Base-by-base conservation (phyloP, 1,140 invertebrate genomes). In the Drosophila leontia region DNA sequence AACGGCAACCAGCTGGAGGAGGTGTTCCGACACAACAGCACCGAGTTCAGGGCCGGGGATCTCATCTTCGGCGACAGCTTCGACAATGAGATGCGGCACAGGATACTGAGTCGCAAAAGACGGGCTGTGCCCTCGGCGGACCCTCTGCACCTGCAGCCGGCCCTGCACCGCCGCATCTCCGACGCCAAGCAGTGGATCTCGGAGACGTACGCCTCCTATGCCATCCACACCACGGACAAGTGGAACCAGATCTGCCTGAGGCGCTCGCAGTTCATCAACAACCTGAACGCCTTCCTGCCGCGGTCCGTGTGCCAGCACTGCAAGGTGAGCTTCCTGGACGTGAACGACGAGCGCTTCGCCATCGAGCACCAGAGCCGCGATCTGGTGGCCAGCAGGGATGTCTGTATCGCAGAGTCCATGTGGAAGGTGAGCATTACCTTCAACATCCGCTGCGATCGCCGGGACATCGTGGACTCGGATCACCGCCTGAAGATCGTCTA, bases 111-210 rank as follows among this genome's bases (percentile, higher is more conserved):
- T 92, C 94, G 84, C 93, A 95, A 94, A 85, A 93, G 80, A 83
- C 93, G 92, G 80, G 83, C 47, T 3, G 26, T 77, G 23, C 44
- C 62, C 44, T 93, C 86, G 91, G 93, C 72, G 92, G 94, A 91
- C 93, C 95, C 78, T 6, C 42, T 87, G 32, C 68, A 78, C 12
- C 50, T 91, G 13, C 88, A 85, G 59, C 76, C 79, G 0, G 76
- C 83, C 3, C 23, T 88, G 34, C 83, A 91, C 15, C 57, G 78
- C 4, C 68, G 78, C 19, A 91, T 93, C 17, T 72, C 95, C 4
- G 95, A 96, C 62, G 96, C 96, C 8, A 97, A 96, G 80, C 95
- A 96, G 84, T 97, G 96, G 96, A 95, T 96, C 84, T 96, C 96
- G 2, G 96, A 97, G 92, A 97, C 96, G 0, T 95, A 97, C 61